A percentile compares a stretch with the other conserved stretches of the same genome.
These are phyloP conservation scores for Drosophila mimica DNA, from an alignment of 2,888 invertebrate genomes.

Conservation along the genomic window DNA sequence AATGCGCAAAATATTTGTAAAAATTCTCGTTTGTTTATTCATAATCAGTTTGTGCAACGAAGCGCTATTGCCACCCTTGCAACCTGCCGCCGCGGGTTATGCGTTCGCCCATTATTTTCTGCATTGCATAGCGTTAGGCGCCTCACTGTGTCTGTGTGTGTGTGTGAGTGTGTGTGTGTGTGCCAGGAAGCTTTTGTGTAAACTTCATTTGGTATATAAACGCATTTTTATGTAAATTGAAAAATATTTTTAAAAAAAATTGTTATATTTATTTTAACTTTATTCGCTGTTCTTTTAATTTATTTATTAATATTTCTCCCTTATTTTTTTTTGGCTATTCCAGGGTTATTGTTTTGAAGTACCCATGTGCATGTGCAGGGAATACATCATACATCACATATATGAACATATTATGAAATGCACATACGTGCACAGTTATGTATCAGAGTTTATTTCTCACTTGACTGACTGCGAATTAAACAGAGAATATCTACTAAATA, in stretches of 20 bases:
- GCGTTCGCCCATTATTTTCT: slow-evolving; percentile 28
- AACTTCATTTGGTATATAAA: slow-evolving; percentile 75
- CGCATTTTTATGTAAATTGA: slow-evolving; percentile 77
- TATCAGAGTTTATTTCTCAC: not conserved
- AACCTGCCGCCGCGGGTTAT: slow-evolving; percentile 30
- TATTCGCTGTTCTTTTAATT: not conserved
- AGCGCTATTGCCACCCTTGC: slow-evolving; percentile 31
- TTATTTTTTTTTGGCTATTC: not conserved
- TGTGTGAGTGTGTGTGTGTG: slow-evolving; percentile 3
- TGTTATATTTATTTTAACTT: slow-evolving; percentile 14
- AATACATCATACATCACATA: not conserved
- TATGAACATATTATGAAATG: not conserved
- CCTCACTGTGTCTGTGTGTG: slow-evolving; percentile 5
- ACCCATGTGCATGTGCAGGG: not conserved
- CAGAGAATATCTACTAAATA: not conserved
- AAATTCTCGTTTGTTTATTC: slow-evolving; percentile 79
- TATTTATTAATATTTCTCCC: slow-evolving; percentile 9
- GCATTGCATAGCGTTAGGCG: slow-evolving; percentile 63
- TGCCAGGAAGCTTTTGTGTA: slow-evolving; percentile 45
- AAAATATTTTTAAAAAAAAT: slow-evolving; percentile 53
- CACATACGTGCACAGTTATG: not conserved
- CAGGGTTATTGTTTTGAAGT: not conserved
- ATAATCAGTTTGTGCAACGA: slow-evolving; percentile 81
- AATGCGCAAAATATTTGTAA: slow-evolving; percentile 64
- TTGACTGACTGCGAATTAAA: not conserved